Evolutionary conservation across 1,140 invertebrate genomes (phyloP), one percentile per base, ranked within the genome.

Genomic region (Dinoponera quadriceps): DNA sequence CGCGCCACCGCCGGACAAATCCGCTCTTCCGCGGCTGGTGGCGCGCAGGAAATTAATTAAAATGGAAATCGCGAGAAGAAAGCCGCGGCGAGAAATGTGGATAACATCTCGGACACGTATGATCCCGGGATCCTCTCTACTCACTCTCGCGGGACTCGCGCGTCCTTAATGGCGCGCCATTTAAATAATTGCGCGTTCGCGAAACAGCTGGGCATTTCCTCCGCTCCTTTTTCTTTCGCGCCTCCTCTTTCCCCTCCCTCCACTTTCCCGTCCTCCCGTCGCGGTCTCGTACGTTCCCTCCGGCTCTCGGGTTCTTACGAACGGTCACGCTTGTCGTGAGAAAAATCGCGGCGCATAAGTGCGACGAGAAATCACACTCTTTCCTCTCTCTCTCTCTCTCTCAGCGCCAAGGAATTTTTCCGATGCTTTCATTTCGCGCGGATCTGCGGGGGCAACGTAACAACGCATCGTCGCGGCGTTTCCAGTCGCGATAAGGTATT

Each of bases 161-260:
- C 57, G 27, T 54, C 22, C 57, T 60, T 74, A 82, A 82, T 72
- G 44, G 57, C 44, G 33, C 57, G 22, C 44, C 57, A 82, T 82
- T 82, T 82, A 63, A 82, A 82, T 74, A 73, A 82, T 82, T 62
- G 48, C 78, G 44, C 68, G 44, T 74, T 82, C 16, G n/a, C 55
- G 55, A 73, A 82, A 60, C 44, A 63, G 68, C 57, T 11, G 78
- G 27, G n/a, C 78, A 38, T 82, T 82, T 82, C 4, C 48, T n/a
- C 55, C 3, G 25, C 38, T 55, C 44, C 33, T 33, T 55, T 49
- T 13, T 49, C 59, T 13, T 51, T 68, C 55, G 54, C 13, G 29
- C 29, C 54, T 59, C 11, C 29, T 68, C 27, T 25, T 13, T 9
- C 44, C 49, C 57, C 20, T n/a, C 48, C 1, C 14, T 18, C 44